These are phyloP conservation scores for Drosophila paulistorum DNA, from an alignment of 1,140 invertebrate genomes.

Conservation along the genomic window DNA sequence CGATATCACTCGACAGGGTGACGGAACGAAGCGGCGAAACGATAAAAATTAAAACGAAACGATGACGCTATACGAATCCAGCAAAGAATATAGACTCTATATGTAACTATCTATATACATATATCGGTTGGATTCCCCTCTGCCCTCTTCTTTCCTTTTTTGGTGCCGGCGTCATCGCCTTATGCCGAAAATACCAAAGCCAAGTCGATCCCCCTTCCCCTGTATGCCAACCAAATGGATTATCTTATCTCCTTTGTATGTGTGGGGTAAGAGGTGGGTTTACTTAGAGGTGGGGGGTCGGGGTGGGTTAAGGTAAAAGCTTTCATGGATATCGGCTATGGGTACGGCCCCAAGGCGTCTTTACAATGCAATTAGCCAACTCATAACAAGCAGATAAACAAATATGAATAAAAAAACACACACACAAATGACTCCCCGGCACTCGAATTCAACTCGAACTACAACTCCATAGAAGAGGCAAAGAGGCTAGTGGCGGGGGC, in stretches of 20 bases:
- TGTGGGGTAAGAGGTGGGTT: neutral
- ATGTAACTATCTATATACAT: conserved; percentile 12
- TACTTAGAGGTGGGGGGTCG: neutral
- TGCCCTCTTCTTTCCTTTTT: conserved; percentile 19
- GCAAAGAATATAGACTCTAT: conserved; percentile 13
- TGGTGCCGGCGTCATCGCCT: conserved; percentile 34
- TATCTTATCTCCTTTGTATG: conserved; percentile 63
- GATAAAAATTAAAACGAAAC: conserved; percentile 38
- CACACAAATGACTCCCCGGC: neutral
- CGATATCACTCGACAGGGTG: conserved; percentile 69
- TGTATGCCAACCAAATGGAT: conserved; percentile 37
- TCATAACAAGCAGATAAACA: conserved; percentile 23
- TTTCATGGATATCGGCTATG: conserved; percentile 1
- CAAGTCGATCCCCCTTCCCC: conserved; percentile 25
- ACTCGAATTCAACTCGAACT: neutral
- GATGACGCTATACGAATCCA: conserved; percentile 41
- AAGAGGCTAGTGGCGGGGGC: neutral
- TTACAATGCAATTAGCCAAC: conserved; percentile 61
- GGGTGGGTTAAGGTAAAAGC: neutral
- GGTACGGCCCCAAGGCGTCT: conserved; percentile 42
- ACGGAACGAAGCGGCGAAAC: conserved; percentile 15
- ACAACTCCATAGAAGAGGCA: neutral
- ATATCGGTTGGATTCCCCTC: neutral
- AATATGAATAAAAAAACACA: conserved; percentile 10
- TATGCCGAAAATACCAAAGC: conserved; percentile 54